Conservation (phyloP, 2,113 vertebrate species). For the Oostethus manadensis region DNA sequence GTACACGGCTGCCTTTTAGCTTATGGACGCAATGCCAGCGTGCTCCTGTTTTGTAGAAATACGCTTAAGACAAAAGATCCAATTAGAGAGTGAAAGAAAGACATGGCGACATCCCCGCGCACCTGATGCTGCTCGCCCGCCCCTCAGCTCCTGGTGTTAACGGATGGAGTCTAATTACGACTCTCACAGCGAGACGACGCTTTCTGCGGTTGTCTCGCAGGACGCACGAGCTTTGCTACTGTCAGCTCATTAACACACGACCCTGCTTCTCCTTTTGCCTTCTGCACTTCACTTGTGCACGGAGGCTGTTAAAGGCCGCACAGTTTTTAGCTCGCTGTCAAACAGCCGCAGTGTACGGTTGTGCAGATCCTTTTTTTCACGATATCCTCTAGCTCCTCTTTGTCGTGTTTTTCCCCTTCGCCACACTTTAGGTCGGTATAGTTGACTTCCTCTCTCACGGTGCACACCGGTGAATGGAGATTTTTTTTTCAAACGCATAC, state of each 20-base stretch:
- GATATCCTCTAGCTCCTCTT: constrained; percentile 23
- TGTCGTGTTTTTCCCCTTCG: constrained; percentile 15
- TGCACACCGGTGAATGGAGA: no score
- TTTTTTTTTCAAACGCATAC: constrained; percentile 21
- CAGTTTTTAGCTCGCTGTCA: constrained; percentile 25
- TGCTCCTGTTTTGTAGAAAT: constrained; percentile 39
- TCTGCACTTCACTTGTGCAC: constrained; percentile 17
- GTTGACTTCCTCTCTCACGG: constrained; percentile 46
- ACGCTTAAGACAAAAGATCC: constrained; percentile 37
- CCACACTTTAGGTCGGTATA: constrained; percentile 51
- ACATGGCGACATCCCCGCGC: constrained; percentile 55
- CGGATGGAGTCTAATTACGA: constrained; percentile 81
- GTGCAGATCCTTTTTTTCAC: constrained; percentile 20
- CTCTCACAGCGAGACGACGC: constrained; percentile 57
- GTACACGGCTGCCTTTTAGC: background rate
- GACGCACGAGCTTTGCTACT: constrained; percentile 47
- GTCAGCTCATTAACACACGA: constrained; percentile 66
- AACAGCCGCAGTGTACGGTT: constrained; percentile 14
- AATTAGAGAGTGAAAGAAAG: constrained; percentile 37
- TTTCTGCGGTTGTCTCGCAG: constrained; percentile 54
- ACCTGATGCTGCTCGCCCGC: constrained; percentile 60
- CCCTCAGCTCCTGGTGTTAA: constrained; percentile 76
- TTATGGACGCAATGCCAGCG: background rate
- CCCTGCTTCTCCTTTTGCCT: constrained; percentile 36
- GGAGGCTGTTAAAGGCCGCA: constrained; percentile 36